Conservation (phyloP, 2,888 invertebrate species). For the Encarsia formosa region DNA sequence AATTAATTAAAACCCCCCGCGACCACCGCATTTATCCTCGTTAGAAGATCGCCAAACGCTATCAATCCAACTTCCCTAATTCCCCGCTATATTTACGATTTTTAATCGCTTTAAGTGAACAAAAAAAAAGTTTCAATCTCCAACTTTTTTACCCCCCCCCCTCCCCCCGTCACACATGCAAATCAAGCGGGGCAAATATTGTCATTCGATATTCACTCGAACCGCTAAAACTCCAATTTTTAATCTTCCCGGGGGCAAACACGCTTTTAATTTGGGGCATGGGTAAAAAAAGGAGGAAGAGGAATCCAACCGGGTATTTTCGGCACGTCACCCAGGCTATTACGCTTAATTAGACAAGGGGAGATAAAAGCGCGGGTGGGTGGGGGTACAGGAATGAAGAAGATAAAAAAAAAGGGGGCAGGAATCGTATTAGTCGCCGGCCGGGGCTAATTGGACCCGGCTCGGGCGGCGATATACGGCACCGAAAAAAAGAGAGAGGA, state of each 20-base stretch:
- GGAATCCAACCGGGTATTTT: slow-evolving; percentile 6
- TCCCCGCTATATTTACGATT: no score
- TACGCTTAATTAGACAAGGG: slow-evolving; percentile 15
- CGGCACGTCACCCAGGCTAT: slow-evolving; percentile 2
- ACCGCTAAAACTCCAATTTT: no score
- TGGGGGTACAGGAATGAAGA: slow-evolving; percentile 3
- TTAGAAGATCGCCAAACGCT: slow-evolving; percentile 5
- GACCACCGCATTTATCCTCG: slow-evolving; percentile 10
- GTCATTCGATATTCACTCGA: no score
- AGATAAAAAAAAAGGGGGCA: no score
- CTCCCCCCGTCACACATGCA: no score
- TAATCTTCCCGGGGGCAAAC: no score
- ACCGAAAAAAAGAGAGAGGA: slow-evolving; percentile 15
- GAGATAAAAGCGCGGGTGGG: background rate
- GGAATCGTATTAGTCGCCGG: slow-evolving; percentile 10
- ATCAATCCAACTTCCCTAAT: slow-evolving; percentile 13
- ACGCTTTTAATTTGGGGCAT: no score
- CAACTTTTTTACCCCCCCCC: no score
- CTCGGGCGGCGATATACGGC: background rate
- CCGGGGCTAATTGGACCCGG: slow-evolving; percentile 10
- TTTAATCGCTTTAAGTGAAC: no score
- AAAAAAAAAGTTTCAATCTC: no score
- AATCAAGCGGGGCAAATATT: no score
- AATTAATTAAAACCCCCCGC: slow-evolving; percentile 7
- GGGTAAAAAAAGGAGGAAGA: no score